phyloP scores from a whole-genome alignment of 2,888 invertebrate species.

The Nephrotoma guestfalica region DNA sequence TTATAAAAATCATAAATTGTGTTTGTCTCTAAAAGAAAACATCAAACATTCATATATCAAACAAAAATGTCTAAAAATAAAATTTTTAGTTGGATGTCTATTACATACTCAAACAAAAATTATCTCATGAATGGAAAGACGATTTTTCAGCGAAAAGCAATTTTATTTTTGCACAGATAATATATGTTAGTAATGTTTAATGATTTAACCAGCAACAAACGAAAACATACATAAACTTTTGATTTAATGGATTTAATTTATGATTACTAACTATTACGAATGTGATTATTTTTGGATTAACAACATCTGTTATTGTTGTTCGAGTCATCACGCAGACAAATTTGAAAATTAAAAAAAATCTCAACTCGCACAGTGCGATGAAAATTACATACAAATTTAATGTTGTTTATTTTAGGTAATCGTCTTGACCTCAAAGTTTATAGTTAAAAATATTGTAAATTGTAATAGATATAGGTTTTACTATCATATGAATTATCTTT shows the following conservation, averaged over 20 bases:
- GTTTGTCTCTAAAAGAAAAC: background rate
- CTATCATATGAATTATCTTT: no score
- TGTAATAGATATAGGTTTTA: no score
- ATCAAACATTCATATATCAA: background rate
- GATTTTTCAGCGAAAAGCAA: background rate
- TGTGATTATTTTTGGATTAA: background rate
- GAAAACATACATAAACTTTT: background rate
- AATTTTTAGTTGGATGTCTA: background rate
- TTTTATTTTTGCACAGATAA: background rate
- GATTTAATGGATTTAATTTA: no score
- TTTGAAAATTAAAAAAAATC: no score
- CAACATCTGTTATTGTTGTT: background rate
- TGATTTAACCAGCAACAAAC: background rate
- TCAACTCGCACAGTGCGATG: no score
- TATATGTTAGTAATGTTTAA: background rate
- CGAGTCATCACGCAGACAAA: no score
- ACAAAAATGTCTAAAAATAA: background rate
- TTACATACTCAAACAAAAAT: background rate
- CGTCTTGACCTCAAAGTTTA: no score
- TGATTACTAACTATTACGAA: no score
- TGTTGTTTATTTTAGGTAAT: no score
- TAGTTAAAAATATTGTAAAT: no score
- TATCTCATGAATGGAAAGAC: background rate
- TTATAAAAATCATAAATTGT: background rate
- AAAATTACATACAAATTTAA: no score